Evolutionary conservation across 2,113 vertebrate genomes (phyloP).

Genomic region (Xyrauchen texanus): DNA sequence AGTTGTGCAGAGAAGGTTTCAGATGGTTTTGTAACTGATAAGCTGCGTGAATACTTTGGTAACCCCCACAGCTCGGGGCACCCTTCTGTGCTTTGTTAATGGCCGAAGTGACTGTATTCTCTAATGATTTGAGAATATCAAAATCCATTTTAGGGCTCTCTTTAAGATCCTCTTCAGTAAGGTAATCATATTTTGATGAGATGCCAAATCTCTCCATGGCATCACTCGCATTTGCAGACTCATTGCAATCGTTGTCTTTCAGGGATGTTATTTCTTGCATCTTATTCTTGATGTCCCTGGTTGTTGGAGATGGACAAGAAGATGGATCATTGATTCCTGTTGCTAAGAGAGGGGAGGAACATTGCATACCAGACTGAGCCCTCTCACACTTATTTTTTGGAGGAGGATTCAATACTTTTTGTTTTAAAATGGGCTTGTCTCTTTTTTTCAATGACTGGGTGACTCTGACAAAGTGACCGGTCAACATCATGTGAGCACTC

Average conservation of each 20-base stretch:
- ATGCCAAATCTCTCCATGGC: slow-evolving; percentile 86
- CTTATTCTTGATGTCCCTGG: slow-evolving; percentile 87
- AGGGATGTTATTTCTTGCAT: slow-evolving; percentile 79
- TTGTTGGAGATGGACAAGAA: slow-evolving; percentile 76
- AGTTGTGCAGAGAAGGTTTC: slow-evolving; percentile 82
- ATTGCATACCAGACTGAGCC: slow-evolving; percentile 88
- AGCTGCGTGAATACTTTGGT: slow-evolving; percentile 97
- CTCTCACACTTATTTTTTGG: slow-evolving; percentile 82
- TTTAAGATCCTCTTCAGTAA: slow-evolving; percentile 96
- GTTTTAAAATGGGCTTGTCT: slow-evolving; percentile 80
- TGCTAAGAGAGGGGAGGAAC: slow-evolving; percentile 85
- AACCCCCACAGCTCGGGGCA: slow-evolving; percentile 95
- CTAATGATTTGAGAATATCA: slow-evolving; percentile 96
- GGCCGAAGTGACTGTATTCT: slow-evolving; percentile 95
- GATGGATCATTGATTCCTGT: slow-evolving; percentile 75
- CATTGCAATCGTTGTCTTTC: slow-evolving; percentile 80
- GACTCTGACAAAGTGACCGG: slow-evolving; percentile 94
- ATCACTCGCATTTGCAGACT: slow-evolving; percentile 66
- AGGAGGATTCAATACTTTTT: slow-evolving; percentile 68
- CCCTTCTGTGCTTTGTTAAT: slow-evolving; percentile 98
- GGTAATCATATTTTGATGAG: slow-evolving; percentile 90
- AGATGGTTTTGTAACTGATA: slow-evolving; percentile 96
- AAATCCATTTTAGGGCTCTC: slow-evolving; percentile 93
- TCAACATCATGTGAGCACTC: slow-evolving; percentile 97
- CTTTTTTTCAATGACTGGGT: slow-evolving; percentile 88